phyloP scores from a whole-genome alignment of 2,797 vertebrate genomes.

The Phalanger gymnotis region DNA sequence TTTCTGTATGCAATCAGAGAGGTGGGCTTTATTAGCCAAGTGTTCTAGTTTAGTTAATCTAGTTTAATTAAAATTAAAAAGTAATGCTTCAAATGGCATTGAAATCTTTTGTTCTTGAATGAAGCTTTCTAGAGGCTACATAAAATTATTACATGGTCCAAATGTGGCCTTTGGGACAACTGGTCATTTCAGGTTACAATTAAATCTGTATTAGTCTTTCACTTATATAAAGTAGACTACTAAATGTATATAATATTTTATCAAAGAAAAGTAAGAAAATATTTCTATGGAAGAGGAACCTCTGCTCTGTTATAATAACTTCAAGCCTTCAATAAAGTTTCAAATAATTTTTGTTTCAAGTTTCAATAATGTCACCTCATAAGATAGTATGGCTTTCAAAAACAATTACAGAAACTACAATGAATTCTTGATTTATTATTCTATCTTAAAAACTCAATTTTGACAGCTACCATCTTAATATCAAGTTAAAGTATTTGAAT shows the following conservation, averaged over 20 bases:
- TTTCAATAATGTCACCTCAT: not conserved
- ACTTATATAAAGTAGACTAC: slow-evolving; percentile 30
- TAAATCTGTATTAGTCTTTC: slow-evolving; percentile 42
- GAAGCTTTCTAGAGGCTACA: not conserved
- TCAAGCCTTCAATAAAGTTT: not conserved
- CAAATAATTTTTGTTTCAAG: not conserved
- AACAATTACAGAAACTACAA: slow-evolving; percentile 36
- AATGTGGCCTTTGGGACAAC: not conserved
- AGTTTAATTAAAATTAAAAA: not conserved
- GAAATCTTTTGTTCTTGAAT: not conserved
- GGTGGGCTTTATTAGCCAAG: not conserved
- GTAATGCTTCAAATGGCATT: not conserved
- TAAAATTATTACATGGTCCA: slow-evolving; percentile 26
- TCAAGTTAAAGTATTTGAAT: slow-evolving; percentile 48
- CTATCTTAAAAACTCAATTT: slow-evolving; percentile 46
- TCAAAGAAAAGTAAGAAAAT: slow-evolving; percentile 39
- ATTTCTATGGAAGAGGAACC: not conserved
- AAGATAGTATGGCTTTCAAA: not conserved
- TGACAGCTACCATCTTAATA: slow-evolving; percentile 34
- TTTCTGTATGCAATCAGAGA: not conserved
- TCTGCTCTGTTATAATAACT: not conserved
- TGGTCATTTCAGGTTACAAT: slow-evolving; percentile 39
- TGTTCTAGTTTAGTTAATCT: not conserved
- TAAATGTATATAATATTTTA: not conserved
- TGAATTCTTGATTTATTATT: slow-evolving; percentile 53